Percentiles rank a stretch among this genome's conserved stretches.
These are phyloP conservation scores for Sinohyriopsis cumingii DNA, from an alignment of 2,888 invertebrate genomes.

Conservation along the genomic window DNA sequence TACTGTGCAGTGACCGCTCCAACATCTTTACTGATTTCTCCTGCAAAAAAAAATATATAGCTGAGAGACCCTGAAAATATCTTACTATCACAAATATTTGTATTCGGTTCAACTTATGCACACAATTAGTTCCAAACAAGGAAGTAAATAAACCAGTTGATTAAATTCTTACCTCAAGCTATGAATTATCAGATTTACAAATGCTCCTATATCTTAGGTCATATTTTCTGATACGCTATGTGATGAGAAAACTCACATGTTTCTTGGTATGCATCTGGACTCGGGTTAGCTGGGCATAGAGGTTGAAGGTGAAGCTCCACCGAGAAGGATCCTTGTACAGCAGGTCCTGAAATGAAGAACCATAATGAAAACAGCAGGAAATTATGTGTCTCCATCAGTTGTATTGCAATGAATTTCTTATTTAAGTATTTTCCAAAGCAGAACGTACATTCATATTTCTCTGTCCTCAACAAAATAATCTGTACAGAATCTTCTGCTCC, in stretches of 20 bases:
- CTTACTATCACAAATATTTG: neutral
- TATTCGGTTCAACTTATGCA: neutral
- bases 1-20: conserved; percentile 66
- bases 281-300: conserved; percentile 68
- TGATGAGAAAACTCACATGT: conserved; percentile 44
- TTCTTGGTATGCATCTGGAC: conserved; percentile 63
- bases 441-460: neutral
- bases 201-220: no score
- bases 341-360: conserved; percentile 52
- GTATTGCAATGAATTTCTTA: neutral
- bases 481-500: no score
- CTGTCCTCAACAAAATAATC: no score
- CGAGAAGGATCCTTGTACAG: conserved; percentile 67
- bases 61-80: neutral
- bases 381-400: neutral
- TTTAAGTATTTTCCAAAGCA: neutral
- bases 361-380: neutral
- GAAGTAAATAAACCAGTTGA: neutral
- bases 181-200: no score
- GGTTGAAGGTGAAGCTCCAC: conserved; percentile 70
- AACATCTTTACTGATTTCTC: conserved; percentile 61
- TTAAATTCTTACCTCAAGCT: neutral
- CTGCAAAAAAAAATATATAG: conserved; percentile 38
- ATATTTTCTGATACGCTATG: neutral
- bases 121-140: neutral